Percentiles rank a stretch among this genome's conserved stretches.
Conservation (phyloP, 2,797 vertebrate species). For the Myotis myotis region DNA sequence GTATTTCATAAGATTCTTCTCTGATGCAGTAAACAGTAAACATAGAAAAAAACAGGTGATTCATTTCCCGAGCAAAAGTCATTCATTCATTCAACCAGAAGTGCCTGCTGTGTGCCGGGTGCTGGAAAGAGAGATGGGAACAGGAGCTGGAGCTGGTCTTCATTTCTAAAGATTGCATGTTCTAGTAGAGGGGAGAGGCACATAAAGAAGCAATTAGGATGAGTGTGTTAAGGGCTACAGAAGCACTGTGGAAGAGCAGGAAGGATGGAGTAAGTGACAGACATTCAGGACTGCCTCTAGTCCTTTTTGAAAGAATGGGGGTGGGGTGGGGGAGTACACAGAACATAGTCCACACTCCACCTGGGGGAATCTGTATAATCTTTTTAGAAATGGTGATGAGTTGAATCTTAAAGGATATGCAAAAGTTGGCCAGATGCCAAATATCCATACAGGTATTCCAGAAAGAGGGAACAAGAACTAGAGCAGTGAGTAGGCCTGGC, state of each 20-base stretch:
- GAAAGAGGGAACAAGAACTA: not conserved
- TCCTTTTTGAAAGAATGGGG: not conserved
- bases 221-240: not conserved
- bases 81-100: not conserved
- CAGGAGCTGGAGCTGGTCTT: not conserved
- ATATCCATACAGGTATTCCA: not conserved
- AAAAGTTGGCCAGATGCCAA: not conserved
- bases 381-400: not conserved
- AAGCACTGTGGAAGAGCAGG: not conserved
- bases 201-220: not conserved
- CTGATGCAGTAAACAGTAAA: not conserved
- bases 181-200: not conserved
- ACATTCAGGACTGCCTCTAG: not conserved
- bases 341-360: not conserved
- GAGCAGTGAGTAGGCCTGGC: not conserved
- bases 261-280: not conserved
- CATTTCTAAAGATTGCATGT: not conserved
- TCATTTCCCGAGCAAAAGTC: not conserved
- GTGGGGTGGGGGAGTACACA: not conserved
- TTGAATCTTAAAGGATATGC: not conserved
- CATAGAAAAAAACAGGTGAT: not conserved
- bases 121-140: not conserved
- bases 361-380: not conserved
- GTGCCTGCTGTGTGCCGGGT: not conserved
- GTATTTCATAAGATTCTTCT: constrained; percentile 14